These are phyloP conservation scores for Gadopsis bispinosus DNA, from an alignment of 2,797 vertebrate genomes.

Conservation along the genomic window DNA sequence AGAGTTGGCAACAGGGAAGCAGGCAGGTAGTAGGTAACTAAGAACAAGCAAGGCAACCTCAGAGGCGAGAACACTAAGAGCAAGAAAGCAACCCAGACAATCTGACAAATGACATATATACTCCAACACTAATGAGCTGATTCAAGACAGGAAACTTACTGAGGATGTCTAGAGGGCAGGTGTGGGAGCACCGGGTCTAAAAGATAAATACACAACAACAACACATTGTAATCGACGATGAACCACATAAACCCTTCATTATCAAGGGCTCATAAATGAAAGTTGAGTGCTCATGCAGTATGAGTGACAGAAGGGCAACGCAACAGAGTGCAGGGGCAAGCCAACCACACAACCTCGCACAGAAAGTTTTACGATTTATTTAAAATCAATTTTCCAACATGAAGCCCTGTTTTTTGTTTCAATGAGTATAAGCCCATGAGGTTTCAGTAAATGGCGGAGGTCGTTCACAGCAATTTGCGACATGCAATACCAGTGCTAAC, in stretches of 20 bases:
- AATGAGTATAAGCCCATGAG: background rate
- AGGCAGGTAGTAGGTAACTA: constrained; percentile 33
- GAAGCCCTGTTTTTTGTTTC: background rate
- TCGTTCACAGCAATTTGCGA: constrained; percentile 16
- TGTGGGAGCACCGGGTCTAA: constrained; percentile 28
- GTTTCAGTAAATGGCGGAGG: background rate
- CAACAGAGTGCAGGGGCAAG: background rate
- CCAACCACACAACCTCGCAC: background rate
- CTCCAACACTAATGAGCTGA: constrained; percentile 66
- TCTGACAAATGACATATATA: constrained; percentile 63
- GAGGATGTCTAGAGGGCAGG: constrained; percentile 38
- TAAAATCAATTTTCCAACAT: background rate
- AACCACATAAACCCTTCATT: background rate
- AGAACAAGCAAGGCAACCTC: constrained; percentile 26
- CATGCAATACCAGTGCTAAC: background rate
- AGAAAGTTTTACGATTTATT: background rate
- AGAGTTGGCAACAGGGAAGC: constrained; percentile 38
- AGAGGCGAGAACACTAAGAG: constrained; percentile 39
- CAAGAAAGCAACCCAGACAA: constrained; percentile 50
- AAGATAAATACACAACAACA: constrained; percentile 47
- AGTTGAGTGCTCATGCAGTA: background rate
- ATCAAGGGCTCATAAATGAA: constrained; percentile 5
- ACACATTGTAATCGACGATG: too few species aligned
- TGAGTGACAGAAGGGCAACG: constrained; percentile 10
- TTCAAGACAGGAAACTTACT: constrained; percentile 50